phyloP scores from a whole-genome alignment of 2,888 invertebrate genomes.

The Ceriagrion tenellum region DNA sequence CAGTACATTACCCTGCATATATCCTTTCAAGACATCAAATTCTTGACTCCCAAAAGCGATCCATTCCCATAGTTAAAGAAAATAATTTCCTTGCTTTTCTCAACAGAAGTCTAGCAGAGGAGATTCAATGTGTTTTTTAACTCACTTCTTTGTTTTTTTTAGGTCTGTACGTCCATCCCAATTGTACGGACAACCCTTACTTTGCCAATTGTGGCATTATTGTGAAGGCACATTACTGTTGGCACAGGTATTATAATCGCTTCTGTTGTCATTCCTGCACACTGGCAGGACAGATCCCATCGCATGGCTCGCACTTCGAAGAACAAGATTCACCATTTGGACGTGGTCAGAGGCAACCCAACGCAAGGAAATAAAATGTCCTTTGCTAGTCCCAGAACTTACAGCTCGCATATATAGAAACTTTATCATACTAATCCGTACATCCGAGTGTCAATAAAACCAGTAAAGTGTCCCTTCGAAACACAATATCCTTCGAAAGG shows the following conservation, averaged over 20 bases:
- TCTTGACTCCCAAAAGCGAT: no score
- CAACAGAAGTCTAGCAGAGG: no score
- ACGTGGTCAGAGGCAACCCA: slow-evolving; percentile 57
- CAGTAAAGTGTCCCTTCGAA: slow-evolving; percentile 65
- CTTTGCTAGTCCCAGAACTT: slow-evolving; percentile 52
- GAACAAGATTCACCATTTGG: slow-evolving; percentile 64
- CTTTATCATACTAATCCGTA: slow-evolving; percentile 24
- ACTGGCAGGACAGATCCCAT: slow-evolving; percentile 87
- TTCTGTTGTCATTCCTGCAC: slow-evolving; percentile 97
- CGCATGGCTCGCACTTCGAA: slow-evolving; percentile 78
- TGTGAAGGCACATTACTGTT: slow-evolving; percentile 90
- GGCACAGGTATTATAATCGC: slow-evolving; percentile 90
- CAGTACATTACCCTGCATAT: no score
- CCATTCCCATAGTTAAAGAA: no score
- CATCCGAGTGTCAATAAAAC: slow-evolving; percentile 45
- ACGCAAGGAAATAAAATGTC: slow-evolving; percentile 42
- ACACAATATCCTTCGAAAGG: slow-evolving; percentile 62
- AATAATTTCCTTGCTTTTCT: no score
- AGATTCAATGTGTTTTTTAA: no score
- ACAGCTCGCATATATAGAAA: slow-evolving; percentile 40
- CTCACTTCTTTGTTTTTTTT: slow-evolving; percentile 73
- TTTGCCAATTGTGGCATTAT: slow-evolving; percentile 95
- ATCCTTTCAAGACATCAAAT: no score
- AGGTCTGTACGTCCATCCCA: slow-evolving; percentile 88
- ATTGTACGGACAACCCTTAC: slow-evolving; percentile 92